Base-by-base conservation (phyloP, 2,888 invertebrate genomes). In the Andrena chrysosceles region DNA sequence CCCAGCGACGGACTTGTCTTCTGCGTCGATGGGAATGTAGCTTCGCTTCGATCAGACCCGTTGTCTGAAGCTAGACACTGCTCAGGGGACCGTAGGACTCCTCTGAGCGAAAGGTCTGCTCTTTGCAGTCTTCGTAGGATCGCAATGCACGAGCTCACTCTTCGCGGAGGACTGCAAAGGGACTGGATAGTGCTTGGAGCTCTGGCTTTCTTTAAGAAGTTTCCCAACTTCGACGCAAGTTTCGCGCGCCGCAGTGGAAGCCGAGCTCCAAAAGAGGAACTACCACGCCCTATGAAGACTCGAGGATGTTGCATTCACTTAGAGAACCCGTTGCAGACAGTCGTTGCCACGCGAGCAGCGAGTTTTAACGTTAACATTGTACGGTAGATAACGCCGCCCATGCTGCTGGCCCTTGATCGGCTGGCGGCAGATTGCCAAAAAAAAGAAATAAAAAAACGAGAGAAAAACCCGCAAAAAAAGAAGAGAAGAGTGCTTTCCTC, bases 371-470 rank as follows among this genome's bases (percentile, higher is more conserved):
- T 79, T 79, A 82, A 68, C 48, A 42, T 35, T 81, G 56, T 87
- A 86, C 70, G 75, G 86, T 88, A 83, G 85, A 83, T 83, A 60
- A 85, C 76, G 85, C 86, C 83, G 81, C 84, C 84, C 87, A 69
- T 89, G 83, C 81, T 81, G 76, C 75, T 26, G 71, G 64, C 60
- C 60, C n/a, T 29, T 35, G 60, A 42, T 81, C 69, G 79, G 73
- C 63, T 64, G 70, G 74, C 80, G 83, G 88, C 90, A 62, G 81
- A 86, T 85, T 90, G 89, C 84, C 89, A 87, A 90, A 85, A 79
- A 78, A 66, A 66, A 49, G 63, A 62, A 54, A 26, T 23, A 59
- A 72, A 68, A 59, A 66, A 23, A 71, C 6, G 10, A n/a, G 8
- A 26, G 62, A 60, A 69, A 73, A 78, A 48, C 2, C 23, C 1